Evolutionary conservation across 2,113 vertebrate species (phyloP).

Genomic region (Alligator sinensis): DNA sequence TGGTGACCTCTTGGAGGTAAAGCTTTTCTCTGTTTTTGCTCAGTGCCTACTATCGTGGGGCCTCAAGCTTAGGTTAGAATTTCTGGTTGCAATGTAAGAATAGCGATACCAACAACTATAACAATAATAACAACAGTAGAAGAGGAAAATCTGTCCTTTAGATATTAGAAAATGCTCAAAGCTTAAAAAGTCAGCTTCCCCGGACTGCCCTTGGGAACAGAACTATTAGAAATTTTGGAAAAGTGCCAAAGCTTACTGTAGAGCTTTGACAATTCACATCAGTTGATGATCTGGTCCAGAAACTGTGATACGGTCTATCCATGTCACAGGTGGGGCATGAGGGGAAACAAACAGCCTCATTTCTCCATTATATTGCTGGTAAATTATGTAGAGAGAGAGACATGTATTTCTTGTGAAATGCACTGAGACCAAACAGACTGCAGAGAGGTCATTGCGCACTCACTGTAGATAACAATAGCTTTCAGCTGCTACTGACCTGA

Average conservation of each 20-base stretch:
- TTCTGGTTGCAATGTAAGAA: neutral
- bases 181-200: neutral
- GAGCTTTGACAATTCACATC: neutral
- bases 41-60: neutral
- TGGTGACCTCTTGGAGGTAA: neutral
- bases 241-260: neutral
- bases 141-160: neutral
- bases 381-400: neutral
- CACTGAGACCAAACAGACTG: neutral
- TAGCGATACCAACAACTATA: neutral
- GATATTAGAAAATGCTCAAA: neutral
- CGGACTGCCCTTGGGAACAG: neutral
- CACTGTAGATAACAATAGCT: neutral
- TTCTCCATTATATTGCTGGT: neutral
- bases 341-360: neutral
- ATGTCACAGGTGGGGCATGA: fast-evolving
- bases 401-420: neutral
- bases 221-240: neutral
- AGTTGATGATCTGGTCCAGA: neutral
- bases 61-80: neutral
- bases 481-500: neutral
- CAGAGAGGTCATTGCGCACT: neutral
- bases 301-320: neutral
- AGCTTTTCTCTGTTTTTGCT: neutral
- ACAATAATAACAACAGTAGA: neutral